Conservation (phyloP, 2,888 invertebrate genomes). For the Rotaria sp. region DNA sequence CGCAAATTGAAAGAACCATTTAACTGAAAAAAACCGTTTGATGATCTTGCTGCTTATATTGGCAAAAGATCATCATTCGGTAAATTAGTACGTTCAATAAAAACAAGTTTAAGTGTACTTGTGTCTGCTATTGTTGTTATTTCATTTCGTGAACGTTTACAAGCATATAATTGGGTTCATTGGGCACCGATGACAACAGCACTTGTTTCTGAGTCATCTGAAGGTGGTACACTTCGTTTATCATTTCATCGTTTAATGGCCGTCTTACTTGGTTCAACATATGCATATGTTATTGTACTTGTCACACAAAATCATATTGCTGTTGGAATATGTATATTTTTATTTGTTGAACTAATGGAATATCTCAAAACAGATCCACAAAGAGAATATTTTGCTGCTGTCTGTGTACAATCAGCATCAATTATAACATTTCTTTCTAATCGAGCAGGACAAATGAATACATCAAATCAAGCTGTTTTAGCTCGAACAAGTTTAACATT, state of each 20-base stretch:
- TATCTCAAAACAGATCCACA: neutral
- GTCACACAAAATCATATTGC: neutral
- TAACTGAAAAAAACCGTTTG: neutral
- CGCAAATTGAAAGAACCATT: too few species aligned
- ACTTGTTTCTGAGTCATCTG: neutral
- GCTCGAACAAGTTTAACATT: constrained; percentile 29
- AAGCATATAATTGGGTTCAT: neutral
- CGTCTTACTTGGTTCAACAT: constrained; percentile 17
- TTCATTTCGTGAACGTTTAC: neutral
- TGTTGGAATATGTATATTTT: neutral
- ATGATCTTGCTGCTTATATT: neutral
- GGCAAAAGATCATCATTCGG: neutral
- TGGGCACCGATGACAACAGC: constrained; percentile 27
- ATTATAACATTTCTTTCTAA: constrained; percentile 4
- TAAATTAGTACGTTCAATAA: neutral
- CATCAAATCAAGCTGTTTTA: neutral
- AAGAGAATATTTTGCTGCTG: constrained; percentile 26
- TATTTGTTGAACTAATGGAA: constrained; percentile 10
- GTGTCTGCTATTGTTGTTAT: neutral
- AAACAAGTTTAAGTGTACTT: constrained; percentile 7
- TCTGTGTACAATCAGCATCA: neutral
- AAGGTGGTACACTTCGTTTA: neutral
- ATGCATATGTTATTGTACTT: constrained; percentile 2
- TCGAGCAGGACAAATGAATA: neutral
- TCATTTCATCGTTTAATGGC: constrained; percentile 25